phyloP scores from a whole-genome alignment of 1,140 invertebrate species.

The Formica exsecta region DNA sequence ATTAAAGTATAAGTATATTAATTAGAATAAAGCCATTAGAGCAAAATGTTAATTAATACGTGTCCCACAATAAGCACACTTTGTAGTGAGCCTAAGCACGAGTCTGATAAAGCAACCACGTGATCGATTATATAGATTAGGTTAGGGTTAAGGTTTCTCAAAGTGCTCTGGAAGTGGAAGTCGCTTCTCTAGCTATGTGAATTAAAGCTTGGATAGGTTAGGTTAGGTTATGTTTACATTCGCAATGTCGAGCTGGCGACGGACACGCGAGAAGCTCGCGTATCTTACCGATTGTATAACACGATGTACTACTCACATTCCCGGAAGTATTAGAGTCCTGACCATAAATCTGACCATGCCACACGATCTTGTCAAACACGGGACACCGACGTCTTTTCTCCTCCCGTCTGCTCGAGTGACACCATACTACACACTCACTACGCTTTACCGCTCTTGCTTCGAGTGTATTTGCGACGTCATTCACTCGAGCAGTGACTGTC shows the following conservation, averaged over 20 bases:
- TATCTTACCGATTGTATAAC: constrained; percentile 2
- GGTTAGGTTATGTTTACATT: constrained; percentile 64
- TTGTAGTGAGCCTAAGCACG: neutral
- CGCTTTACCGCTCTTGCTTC: too few relatives aligned
- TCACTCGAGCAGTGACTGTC: neutral
- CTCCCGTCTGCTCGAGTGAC: neutral
- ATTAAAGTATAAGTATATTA: neutral
- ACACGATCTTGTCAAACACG: neutral
- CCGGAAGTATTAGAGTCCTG: constrained; percentile 74
- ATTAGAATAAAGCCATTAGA: too few relatives aligned
- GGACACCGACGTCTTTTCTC: neutral
- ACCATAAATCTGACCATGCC: constrained; percentile 81
- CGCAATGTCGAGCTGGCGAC: neutral
- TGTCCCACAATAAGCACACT: neutral
- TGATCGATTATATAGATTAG: neutral
- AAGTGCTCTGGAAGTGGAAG: too few relatives aligned
- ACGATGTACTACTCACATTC: constrained; percentile 78
- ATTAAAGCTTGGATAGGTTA: neutral
- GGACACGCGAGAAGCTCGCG: neutral
- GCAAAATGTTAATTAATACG: neutral
- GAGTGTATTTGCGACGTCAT: neutral
- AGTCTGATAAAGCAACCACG: neutral
- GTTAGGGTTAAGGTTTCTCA: neutral
- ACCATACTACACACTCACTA: neutral
- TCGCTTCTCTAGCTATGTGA: too few relatives aligned